Base-by-base conservation (phyloP, 2,797 vertebrate genomes). In the Cynopterus sphinx region DNA sequence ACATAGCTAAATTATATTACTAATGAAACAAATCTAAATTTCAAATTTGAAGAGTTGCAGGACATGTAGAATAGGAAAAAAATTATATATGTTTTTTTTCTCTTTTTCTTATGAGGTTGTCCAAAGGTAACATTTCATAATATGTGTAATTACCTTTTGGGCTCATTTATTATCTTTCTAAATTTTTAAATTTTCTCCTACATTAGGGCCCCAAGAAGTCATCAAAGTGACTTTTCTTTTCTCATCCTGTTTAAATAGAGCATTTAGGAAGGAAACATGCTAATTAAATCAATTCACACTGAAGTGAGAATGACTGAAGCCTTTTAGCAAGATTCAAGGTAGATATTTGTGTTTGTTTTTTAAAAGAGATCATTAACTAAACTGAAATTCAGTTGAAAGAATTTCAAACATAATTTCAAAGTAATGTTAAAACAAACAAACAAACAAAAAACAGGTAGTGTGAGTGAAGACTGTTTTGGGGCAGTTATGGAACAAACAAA, bases 271-370 rank as follows among this genome's bases (percentile, higher is more conserved):
- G 33, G 13, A 94, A 86, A 49, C 8, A 55, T 70, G 9, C n/a
- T 91, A 94, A 95, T 94, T 94, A 96, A 90, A 63, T 31, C 71
- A 93, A 82, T 96, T 97, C 87, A 79, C 93, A 97, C 46, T 39
- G 39, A 96, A 12, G 77, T 94, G 71, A 39, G n/a, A 97, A 94
- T 70, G 85, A 85, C 87, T 74, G 16, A 82, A 83, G 3, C 12
- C 77, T 95, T 96, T 91, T 65, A 96, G 93, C 65, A 90, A 88
- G 51, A 89, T 78, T 92, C 26, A 85, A 95, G 63, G 82, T 12
- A 74, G 43, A 77, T 55, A 78, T 6, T 22, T 75, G 9, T 36
- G 36, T 84, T 96, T 96, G 21, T 49, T 55, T 94, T 71, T 83
- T 87, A 49, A 97, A 96, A 49, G 24, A 85, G 63, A 24, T 82